Base-by-base conservation (phyloP, 1,140 invertebrate species). In the Drosophila repleta region DNA sequence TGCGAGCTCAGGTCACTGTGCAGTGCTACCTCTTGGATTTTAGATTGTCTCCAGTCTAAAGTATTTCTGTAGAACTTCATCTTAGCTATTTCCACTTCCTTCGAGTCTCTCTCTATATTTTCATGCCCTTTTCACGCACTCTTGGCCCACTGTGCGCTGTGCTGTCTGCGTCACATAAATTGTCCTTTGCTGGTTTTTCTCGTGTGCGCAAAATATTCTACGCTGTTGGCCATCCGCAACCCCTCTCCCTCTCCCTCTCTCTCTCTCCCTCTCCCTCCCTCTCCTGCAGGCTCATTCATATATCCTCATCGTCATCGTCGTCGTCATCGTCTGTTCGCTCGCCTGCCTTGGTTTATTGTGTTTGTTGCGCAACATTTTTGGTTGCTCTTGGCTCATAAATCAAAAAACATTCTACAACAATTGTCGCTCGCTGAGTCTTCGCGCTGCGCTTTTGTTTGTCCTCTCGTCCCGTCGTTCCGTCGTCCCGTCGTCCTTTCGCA, bases 391-490 rank as follows among this genome's bases (percentile, higher is more conserved):
- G 70, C 74, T 76, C 82, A 87, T 87, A 87, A 87, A 87, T 87
- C 82, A 87, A 88, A 76, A 84, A 88, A 64, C 67, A 85, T 87
- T 35, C 32, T 82, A 87, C 83, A 87, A 87, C 82, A 87, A 87
- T 87, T 88, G 61, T 71, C n/a, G n/a, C 51, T 53, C 52, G 74
- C 82, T 53, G 65, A 66, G 48, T 32, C 49, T 52, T 26, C 65
- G 74, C 61, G 62, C 63, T 83, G 79, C 75, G 79, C 78, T 82
- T 81, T 81, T 81, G 68, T 17, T 17, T 43, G 39, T 17, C 4
- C 17, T 18, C 15, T 17, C 17, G 39, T 41, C 39, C 39, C n/a
- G 6, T 15, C 35, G 20, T 41, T n/a, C 39, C 1, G 13, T n/a
- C 11, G n/a, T 4, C 21, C n/a, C 5, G 13, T 46, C 32, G 32